A percentile compares a stretch with the other conserved stretches of the same genome.
phyloP scores from a whole-genome alignment of 2,888 invertebrate genomes.

The Drosophila nr. medialis region DNA sequence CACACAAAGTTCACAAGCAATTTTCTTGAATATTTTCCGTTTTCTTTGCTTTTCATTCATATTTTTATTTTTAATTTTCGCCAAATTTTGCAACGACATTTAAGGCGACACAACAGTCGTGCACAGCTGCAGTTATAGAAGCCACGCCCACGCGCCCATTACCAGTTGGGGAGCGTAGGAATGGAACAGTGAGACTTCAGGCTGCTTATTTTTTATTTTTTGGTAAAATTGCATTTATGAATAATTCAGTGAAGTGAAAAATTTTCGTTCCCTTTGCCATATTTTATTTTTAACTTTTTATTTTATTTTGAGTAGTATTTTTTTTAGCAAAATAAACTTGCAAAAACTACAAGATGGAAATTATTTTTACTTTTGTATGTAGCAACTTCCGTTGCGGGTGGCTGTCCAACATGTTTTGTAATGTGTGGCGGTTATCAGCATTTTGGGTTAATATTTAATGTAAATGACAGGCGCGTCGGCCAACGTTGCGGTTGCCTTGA shows the following conservation, averaged over 20 bases:
- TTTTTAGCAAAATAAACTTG: constrained; percentile 23
- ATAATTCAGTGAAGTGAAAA: constrained; percentile 80
- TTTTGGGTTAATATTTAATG: constrained; percentile 81
- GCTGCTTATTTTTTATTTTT: constrained; percentile 76
- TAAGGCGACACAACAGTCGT: constrained; percentile 54
- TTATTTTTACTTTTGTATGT: constrained; percentile 53
- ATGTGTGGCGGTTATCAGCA: constrained; percentile 70
- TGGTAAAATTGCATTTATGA: constrained; percentile 82
- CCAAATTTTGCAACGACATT: constrained; percentile 68
- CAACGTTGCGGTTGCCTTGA: constrained; percentile 57
- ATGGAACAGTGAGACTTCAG: constrained; percentile 19
- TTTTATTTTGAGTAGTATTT: constrained; percentile 26
- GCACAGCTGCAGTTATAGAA: constrained; percentile 47
- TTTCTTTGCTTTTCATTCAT: constrained; percentile 25
- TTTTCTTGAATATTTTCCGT: constrained; percentile 44
- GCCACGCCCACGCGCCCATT: constrained; percentile 39
- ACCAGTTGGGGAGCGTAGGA: background rate
- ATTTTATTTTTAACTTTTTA: constrained; percentile 25
- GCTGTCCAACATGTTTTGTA: constrained; percentile 53
- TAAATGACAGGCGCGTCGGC: constrained; percentile 63
- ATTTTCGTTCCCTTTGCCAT: constrained; percentile 56
- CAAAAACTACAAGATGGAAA: constrained; percentile 47
- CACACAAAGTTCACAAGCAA: constrained; percentile 56
- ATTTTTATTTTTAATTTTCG: constrained; percentile 59
- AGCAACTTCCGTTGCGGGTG: constrained; percentile 35